Conservation (phyloP, 1,140 invertebrate species). For the Globodera ellingtonae region DNA sequence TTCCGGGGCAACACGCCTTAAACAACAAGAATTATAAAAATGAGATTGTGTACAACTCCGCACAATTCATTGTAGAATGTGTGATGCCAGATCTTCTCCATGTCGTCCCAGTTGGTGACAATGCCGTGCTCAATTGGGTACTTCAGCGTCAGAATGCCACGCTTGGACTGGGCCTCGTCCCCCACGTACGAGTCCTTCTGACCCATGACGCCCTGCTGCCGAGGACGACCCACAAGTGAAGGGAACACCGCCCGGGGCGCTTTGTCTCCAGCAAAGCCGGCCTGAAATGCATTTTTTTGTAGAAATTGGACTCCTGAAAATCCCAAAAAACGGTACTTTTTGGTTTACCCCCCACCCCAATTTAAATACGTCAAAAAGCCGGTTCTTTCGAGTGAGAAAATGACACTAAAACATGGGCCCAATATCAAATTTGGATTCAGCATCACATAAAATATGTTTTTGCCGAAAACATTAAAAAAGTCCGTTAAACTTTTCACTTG, state of each 20-base stretch:
- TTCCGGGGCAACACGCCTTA: too few relatives aligned
- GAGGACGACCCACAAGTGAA: constrained; percentile 72
- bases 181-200: constrained; percentile 94
- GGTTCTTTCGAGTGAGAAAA: too few relatives aligned
- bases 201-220: constrained; percentile 84
- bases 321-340: too few relatives aligned
- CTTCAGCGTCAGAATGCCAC: constrained; percentile 85
- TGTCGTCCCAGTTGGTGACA: constrained; percentile 94
- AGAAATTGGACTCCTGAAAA: too few relatives aligned
- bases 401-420: too few relatives aligned
- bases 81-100: constrained; percentile 96
- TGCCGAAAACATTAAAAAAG: too few relatives aligned
- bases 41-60: too few relatives aligned
- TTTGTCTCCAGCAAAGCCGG: constrained; percentile 92
- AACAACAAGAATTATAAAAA: too few relatives aligned
- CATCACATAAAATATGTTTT: too few relatives aligned
- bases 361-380: too few relatives aligned
- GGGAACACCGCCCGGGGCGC: constrained; percentile 81
- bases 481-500: constrained; percentile 68
- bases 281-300: constrained; percentile 2
- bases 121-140: constrained; percentile 94
- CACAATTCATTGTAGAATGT: constrained; percentile 88
- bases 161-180: constrained; percentile 93
- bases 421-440: too few relatives aligned
- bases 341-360: too few relatives aligned